Base-by-base conservation (phyloP, 92 coral and sea anemone species). In the Palythoa grandiflora region DNA sequence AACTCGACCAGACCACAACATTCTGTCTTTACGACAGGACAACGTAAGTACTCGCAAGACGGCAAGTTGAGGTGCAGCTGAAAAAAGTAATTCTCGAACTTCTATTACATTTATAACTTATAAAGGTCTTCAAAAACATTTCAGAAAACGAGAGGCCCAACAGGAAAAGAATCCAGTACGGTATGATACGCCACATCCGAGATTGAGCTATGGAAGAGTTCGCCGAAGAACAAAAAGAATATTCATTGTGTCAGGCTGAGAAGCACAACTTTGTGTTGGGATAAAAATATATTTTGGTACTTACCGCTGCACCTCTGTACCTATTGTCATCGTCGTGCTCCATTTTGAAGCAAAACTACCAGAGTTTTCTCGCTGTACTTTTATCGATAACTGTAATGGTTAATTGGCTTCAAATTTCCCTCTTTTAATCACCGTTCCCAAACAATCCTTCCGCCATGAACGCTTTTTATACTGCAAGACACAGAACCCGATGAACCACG, bases 241-340 rank as follows among this genome's bases (percentile, higher is more conserved):
- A 5, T 61, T 21, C 35, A 63, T 6, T 14, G 65, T 65, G 63
- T 19, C 28, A 21, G 50, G 0, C 28, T 28, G 28, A 37, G 16
- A 17, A 19, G 9, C 10, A 6, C 20, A 5, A 61, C 17, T 61
- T 9, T 38, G 9, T 36, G 47, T 70, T 2, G 17, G 38, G 39
- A 36, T 9, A 37, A 70, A 11, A 13, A 14, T 38, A 9, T 12
- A 35, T 35, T 6, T 3, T 8, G 36, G 6, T 35, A 65, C 86
- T 65, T 66, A 81, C 86, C 40, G 60, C 86, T 14, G 75, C 86
- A 38, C 75, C 73, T 81, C 86, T 44, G 44, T 65, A 81, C 48
- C 86, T 81, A 55, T n/a, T 81, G 59, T 81, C 86, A 35, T 81
- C 86, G 6, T 65, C 74, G 19, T 81, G 86, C 86, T 81, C 86